Evolutionary conservation across 2,113 vertebrate genomes (phyloP), one percentile per base, ranked within the genome.

Genomic region (Fregata magnificens): DNA sequence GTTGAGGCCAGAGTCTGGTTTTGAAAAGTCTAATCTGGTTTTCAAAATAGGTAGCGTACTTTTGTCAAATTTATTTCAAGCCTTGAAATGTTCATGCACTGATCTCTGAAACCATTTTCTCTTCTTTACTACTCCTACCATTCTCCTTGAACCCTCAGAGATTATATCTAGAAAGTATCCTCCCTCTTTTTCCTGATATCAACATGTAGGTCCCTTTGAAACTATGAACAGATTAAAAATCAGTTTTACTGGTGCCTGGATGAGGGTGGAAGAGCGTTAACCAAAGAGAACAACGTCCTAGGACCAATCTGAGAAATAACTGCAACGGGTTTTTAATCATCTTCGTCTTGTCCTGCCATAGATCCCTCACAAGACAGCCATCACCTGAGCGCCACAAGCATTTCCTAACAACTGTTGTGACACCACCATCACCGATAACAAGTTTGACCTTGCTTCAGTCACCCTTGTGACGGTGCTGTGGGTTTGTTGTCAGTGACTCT

Each of bases 391-490:
- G 19, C 36, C 50, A 36, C 29, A 22, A 9, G 47, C 34, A 47
- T 89, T 88, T 93, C 50, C 59, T 62, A 40, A 52, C 15, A 49
- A 11, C 14, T 69, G 31, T 34, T 24, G 6, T 69, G 65, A 66
- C 28, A 52, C 15, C 8, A 34, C 16, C 47, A 13, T 14, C 42
- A 11, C 22, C 0, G 1, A 40, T 74, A 49, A 62, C 2, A 7
- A 50, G 52, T 40, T 47, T 85, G 56, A 63, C 66, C 74, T 90
- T 66, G 8, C 72, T 52, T 91, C 49, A 11, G 21, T 63, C 0
- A 0, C 47, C 31, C 25, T 29, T 63, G 61, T 50, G 61, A 49
- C 0, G 0, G 6, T 62, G 74, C 16, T 70, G n/a, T 25, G 47
- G 5, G 14, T 47, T 82, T 85, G 70, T 44, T 61, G 14, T 70